A percentile compares a stretch with the other conserved stretches of the same genome.
These are phyloP conservation scores for Synergus japonicus DNA, from an alignment of 2,888 invertebrate species.

Conservation along the genomic window DNA sequence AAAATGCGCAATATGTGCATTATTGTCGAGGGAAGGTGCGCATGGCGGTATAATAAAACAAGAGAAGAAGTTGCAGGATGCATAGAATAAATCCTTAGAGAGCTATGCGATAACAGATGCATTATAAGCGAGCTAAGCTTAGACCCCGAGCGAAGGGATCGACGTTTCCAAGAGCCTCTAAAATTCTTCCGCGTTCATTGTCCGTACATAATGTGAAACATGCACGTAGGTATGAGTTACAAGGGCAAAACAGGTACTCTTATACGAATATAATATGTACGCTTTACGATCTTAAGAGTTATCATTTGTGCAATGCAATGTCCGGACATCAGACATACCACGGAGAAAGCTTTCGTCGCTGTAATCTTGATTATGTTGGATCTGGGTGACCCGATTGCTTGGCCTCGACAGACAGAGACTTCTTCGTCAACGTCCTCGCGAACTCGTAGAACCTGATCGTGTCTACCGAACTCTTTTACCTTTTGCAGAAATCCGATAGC, in stretches of 20 bases:
- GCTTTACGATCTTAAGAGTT: neutral
- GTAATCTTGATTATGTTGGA: slow-evolving; percentile 68
- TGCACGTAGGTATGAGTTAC: slow-evolving; percentile 2
- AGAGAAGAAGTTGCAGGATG: slow-evolving; percentile 34
- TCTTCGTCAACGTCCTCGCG: slow-evolving; percentile 49
- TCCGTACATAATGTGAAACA: slow-evolving; percentile 56
- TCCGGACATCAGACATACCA: slow-evolving; percentile 28
- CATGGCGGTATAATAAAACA: slow-evolving; percentile 5
- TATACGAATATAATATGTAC: neutral
- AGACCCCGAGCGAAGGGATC: slow-evolving; percentile 28
- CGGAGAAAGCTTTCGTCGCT: slow-evolving; percentile 70
- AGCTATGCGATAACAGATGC: slow-evolving; percentile 29
- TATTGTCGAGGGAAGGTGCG: slow-evolving; percentile 6
- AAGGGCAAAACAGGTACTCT: slow-evolving; percentile 4
- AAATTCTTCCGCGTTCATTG: slow-evolving; percentile 72
- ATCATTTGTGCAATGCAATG: neutral
- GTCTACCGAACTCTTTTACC: slow-evolving; percentile 41
- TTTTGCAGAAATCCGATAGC: slow-evolving; percentile 27
- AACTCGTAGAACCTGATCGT: slow-evolving; percentile 40
- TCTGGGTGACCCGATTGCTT: slow-evolving; percentile 76
- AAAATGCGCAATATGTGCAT: slow-evolving; percentile 4
- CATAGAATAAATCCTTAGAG: neutral
- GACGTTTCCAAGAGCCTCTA: slow-evolving; percentile 51
- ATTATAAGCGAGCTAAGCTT: slow-evolving; percentile 14
- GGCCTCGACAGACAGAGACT: slow-evolving; percentile 57